Evolutionary conservation across 2,888 invertebrate genomes (phyloP), one percentile per base, ranked within the genome.

Genomic region (Empis stercorea): DNA sequence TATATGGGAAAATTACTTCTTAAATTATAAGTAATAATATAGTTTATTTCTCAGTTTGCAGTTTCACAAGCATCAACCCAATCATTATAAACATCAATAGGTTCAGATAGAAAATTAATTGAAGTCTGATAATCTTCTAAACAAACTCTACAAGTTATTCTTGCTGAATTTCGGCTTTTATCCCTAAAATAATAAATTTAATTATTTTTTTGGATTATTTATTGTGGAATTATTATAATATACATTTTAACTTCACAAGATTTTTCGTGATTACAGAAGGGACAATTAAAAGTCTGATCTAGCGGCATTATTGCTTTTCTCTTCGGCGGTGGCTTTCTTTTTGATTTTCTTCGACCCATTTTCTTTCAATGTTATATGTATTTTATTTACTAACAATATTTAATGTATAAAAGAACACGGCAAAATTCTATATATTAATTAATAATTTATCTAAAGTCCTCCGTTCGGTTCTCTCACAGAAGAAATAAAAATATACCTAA

Each of bases 181-280:
- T 99, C 97, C 89, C 96, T 96, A 68, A 50, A 75, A 76, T 47
- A 20, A n/a, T 42, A 23, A 16, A 32, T 30, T 15, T 32, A 36
- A 20, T 15, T 3, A 32, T 40, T 14, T 20, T 10, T 45, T 15
- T 20, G 11, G 10, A 23, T 23, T n/a, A 6, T 32, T 13, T 16
- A 30, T 30, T 15, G 27, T 30, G 14, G 13, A 20, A 20, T 4
- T 17, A 32, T 44, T 43, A 45, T 41, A 48, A 75, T 82, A 75
- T 74, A 95, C 97, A 99, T 91, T 81, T 96, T 95, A 16, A 97
- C 97, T 75, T 99, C 97, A 68, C 99, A 99, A 1, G 95, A 94
- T 61, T 92, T 93, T 70, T 99, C 97, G 66, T 99, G 97, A 70
- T 99, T 99, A 68, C 99, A 99, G 73, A 99, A 99, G 11, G 97